phyloP scores from a whole-genome alignment of 2,113 vertebrate species.

The Pygoscelis adeliae region DNA sequence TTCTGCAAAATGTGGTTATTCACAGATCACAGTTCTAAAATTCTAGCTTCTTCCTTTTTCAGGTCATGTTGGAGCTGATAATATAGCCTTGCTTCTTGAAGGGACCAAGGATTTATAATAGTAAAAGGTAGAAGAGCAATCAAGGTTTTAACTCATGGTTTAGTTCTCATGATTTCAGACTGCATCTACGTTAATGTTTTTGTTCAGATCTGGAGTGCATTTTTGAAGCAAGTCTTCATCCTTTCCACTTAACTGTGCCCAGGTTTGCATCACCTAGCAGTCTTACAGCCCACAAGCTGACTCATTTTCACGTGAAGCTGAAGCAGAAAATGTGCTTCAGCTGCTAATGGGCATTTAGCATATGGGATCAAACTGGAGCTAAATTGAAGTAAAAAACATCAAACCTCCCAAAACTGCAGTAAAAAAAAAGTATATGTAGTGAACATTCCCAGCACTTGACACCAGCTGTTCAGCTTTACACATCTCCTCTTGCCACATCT shows the following conservation, averaged over 20 bases:
- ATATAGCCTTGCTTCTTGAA: background rate
- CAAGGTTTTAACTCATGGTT: background rate
- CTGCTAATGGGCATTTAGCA: background rate
- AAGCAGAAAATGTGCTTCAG: background rate
- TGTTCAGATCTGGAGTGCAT: background rate
- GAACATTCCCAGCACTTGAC: background rate
- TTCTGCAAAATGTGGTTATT: background rate
- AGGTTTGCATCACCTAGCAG: background rate
- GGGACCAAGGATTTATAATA: background rate
- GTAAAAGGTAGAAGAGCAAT: background rate
- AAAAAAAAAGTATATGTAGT: background rate
- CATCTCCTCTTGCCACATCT: background rate
- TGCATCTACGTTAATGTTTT: background rate
- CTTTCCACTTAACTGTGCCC: background rate
- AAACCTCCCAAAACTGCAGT: background rate
- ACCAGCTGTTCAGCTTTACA: background rate
- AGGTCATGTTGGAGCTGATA: background rate
- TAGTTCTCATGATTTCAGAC: background rate
- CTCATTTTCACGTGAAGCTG: background rate
- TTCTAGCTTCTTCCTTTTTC: background rate
- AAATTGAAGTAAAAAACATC: background rate
- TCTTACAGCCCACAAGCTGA: background rate
- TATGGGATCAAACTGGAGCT: background rate
- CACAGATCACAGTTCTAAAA: background rate
- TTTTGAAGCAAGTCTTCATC: background rate